Percentiles rank a stretch among this genome's conserved stretches.
Evolutionary conservation across 2,888 invertebrate genomes (phyloP).

Genomic region (Drosophila pseudotakahashii): DNA sequence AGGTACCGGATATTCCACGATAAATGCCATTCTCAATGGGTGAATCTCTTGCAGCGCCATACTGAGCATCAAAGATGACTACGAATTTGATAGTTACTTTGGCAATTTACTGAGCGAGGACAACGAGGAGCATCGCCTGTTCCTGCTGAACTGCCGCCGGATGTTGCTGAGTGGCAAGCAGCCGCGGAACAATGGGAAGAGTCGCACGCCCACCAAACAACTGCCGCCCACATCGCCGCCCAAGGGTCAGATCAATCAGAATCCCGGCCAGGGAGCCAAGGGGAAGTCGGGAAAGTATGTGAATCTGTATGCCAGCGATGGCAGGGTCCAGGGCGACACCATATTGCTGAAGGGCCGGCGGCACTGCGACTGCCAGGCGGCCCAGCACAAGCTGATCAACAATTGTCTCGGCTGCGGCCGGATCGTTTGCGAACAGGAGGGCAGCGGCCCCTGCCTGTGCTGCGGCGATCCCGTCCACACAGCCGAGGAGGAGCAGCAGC

Average conservation of each 20-base stretch:
- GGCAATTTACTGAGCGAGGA: constrained; percentile 89
- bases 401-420: constrained; percentile 97
- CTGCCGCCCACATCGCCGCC: constrained; percentile 28
- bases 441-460: constrained; percentile 97
- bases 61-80: constrained; percentile 88
- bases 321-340: constrained; percentile 86
- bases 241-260: neutral
- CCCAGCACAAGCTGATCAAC: constrained; percentile 94
- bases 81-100: constrained; percentile 91
- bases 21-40: neutral
- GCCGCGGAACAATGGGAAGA: constrained; percentile 42
- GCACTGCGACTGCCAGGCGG: constrained; percentile 96
- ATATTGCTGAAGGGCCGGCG: constrained; percentile 90
- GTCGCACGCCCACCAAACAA: constrained; percentile 15
- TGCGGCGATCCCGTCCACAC: constrained; percentile 95
- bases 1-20: constrained; percentile 68
- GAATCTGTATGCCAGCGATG: constrained; percentile 90
- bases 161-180: constrained; percentile 85
- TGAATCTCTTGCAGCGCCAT: constrained; percentile 87
- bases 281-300: constrained; percentile 89
- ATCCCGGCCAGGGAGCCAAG: constrained; percentile 71
- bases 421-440: constrained; percentile 97
- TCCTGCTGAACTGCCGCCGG: constrained; percentile 87
- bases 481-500: constrained; percentile 89
- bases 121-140: constrained; percentile 88